Base-by-base conservation (phyloP, 2,888 invertebrate genomes). In the Eupithecia inturbata region DNA sequence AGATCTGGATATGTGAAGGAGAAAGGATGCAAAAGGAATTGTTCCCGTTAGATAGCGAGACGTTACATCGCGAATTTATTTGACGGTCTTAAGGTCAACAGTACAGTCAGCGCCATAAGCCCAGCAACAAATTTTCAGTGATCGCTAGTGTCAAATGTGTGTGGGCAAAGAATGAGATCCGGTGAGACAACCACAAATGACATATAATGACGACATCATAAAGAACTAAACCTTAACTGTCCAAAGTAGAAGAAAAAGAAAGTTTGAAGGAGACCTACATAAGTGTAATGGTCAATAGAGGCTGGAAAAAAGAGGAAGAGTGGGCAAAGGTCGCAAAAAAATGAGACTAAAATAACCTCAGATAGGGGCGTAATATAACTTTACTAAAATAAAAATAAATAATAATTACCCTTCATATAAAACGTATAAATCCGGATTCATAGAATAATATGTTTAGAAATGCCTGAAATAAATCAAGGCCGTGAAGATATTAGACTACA, bases 381-480 rank as follows among this genome's bases (percentile, higher is more conserved):
- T 53, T 53, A n/a, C 22, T n/a, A 45, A 45, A 19, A 45, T 45
- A 45, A 16, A 41, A 41, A 41, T 2, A 49, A n/a, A 49, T 49
- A 45, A 45, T n/a, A n/a, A 53, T 22, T 57, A 57, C 26, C 57
- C 26, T 57, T 16, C 0, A 53, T 1, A 22, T 53, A 22, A 9
- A 22, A 9, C 45, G 45, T 19, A 45, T 7, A 31, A 31, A n/a
- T n/a, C n/a, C n/a, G n/a, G n/a, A n/a, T n/a, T n/a, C n/a, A n/a
- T n/a, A n/a, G n/a, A n/a, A n/a, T n/a, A n/a, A n/a, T n/a, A 67
- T 31, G 39, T 64, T 39, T 53, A 45, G 57, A 64, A 64, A 64
- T 4, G 19, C 62, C 63, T 67, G 36, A 74, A 69, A 74, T 71
- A 12, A 14, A 53, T 71, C 74, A 74, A 74, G 74, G 71, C 10